phyloP scores from a whole-genome alignment of 2,888 invertebrate genomes.

The Meganola albula region DNA sequence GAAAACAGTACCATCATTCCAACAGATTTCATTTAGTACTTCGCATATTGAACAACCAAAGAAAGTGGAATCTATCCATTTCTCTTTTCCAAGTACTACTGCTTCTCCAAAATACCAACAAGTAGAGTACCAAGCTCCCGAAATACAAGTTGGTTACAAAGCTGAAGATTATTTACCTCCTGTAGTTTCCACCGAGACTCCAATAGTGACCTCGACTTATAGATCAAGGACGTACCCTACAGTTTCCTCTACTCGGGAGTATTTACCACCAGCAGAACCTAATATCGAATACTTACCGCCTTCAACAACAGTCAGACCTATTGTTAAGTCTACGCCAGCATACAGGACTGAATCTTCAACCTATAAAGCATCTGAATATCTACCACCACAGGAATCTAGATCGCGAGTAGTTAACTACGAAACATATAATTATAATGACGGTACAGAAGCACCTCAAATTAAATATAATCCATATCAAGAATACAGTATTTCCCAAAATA shows the following conservation, averaged over 20 bases:
- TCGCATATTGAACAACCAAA: constrained; percentile 45
- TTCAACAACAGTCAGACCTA: constrained; percentile 42
- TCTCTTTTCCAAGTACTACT: constrained; percentile 47
- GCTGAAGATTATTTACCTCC: constrained; percentile 65
- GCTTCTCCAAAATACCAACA: constrained; percentile 47
- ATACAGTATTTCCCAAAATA: constrained; percentile 29
- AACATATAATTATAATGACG: constrained; percentile 40
- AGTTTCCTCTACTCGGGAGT: constrained; percentile 36
- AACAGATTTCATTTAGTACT: constrained; percentile 44
- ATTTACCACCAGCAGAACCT: constrained; percentile 33
- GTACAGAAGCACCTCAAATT: constrained; percentile 29
- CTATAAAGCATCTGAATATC: constrained; percentile 50
- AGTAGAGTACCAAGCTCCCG: constrained; percentile 51
- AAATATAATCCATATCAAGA: constrained; percentile 54
- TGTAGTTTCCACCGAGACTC: constrained; percentile 41
- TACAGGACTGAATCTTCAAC: constrained; percentile 44
- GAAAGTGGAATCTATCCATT: constrained; percentile 49
- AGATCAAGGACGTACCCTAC: constrained; percentile 48
- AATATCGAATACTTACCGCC: constrained; percentile 32
- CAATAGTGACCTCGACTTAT: constrained; percentile 46
- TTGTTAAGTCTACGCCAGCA: constrained; percentile 43
- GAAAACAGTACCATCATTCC: constrained; percentile 25
- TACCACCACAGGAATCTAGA: constrained; percentile 42
- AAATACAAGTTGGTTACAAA: constrained; percentile 60
- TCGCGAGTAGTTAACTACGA: constrained; percentile 41